A percentile compares a stretch with the other conserved stretches of the same genome.
Conservation (phyloP, 2,797 vertebrate species). For the Ispidina lecontei region DNA sequence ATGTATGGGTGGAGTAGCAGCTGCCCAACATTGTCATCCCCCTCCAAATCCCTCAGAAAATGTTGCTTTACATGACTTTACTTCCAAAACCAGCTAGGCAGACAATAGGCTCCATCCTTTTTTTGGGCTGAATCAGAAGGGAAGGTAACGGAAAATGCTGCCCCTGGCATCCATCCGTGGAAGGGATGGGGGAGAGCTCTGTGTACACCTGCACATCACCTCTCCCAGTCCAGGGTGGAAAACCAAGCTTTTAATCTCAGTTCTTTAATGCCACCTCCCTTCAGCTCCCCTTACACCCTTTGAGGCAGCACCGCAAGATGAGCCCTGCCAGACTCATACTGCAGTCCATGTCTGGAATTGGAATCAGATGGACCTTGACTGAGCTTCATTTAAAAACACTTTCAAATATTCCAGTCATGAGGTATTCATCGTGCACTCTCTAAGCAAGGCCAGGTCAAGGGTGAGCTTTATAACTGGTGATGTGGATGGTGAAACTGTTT, state of each 20-base stretch:
- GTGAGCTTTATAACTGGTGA: background rate
- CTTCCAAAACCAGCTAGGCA: background rate
- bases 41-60: background rate
- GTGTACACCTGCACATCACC: accelerated
- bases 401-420: background rate
- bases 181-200: background rate
- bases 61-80: background rate
- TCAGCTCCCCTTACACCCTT: background rate
- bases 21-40: accelerated
- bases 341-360: background rate
- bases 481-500: background rate
- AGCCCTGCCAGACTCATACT: background rate
- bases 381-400: background rate
- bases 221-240: background rate
- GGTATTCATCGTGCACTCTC: background rate
- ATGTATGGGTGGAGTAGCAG: accelerated
- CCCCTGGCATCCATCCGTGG: background rate
- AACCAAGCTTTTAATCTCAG: background rate
- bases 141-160: background rate
- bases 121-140: background rate
- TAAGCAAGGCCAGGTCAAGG: background rate
- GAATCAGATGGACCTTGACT: background rate
- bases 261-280: background rate
- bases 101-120: background rate
- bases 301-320: background rate